phyloP scores from a whole-genome alignment of 35 echinoderm and acorn worm genomes.

The Chiridota heheva region DNA sequence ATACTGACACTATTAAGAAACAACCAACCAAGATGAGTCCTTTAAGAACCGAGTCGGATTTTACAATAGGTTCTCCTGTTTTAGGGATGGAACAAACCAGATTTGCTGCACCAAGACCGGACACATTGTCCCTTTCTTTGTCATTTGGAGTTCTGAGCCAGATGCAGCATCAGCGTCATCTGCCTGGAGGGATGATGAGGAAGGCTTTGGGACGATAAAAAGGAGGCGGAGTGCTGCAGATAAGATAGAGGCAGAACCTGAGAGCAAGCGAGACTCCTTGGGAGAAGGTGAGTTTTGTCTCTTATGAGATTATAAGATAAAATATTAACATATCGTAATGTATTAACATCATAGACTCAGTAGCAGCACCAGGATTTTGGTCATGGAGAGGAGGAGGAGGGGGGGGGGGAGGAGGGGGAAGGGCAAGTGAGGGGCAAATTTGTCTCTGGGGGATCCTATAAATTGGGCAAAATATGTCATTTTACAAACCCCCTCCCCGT shows the following conservation, averaged over 20 bases:
- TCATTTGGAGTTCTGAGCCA: not conserved
- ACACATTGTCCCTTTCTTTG: not conserved
- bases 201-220: conserved; percentile 11
- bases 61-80: not conserved
- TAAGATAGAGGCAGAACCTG: conserved; percentile 16
- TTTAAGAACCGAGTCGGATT: not conserved
- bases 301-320: not conserved
- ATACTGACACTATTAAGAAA: conserved; percentile 99
- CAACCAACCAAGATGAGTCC: conserved; percentile 71
- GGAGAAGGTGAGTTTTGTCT: conserved; percentile 39
- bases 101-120: not conserved
- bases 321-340: not conserved
- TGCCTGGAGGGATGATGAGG: not conserved
- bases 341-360: not conserved
- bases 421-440: conserved; percentile 35
- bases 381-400: conserved; percentile 36
- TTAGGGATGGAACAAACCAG: not conserved
- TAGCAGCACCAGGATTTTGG: not conserved
- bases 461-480: not conserved
- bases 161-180: not conserved
- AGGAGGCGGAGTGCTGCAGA: conserved; percentile 13
- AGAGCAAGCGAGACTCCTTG: conserved; percentile 29
- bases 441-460: conserved; percentile 19
- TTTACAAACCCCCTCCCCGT: too few relatives aligned
- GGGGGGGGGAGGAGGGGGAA: conserved; percentile 43